A percentile compares a stretch with the other conserved stretches of the same genome.
Conservation (phyloP, 2,888 invertebrate species). For the Zygothrica quintamaculata region DNA sequence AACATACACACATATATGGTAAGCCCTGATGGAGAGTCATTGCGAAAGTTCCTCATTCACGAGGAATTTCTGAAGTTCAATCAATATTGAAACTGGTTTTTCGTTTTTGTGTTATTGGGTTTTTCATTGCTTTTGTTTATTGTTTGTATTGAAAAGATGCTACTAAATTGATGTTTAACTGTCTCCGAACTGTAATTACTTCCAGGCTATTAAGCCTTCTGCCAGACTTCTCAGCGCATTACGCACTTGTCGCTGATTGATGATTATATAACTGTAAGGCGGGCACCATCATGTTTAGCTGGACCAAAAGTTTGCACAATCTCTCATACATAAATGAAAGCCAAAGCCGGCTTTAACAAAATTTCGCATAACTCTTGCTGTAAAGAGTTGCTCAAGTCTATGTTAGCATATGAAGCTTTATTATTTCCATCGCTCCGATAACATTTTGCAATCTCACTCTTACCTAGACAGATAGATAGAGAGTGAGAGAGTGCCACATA, state of each 20-base stretch:
- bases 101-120: constrained; percentile 13
- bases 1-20: constrained; percentile 23
- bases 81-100: constrained; percentile 63
- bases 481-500: background rate
- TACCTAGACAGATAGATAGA: background rate
- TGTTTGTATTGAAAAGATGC: constrained; percentile 3
- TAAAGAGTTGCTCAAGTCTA: constrained; percentile 30
- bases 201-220: background rate
- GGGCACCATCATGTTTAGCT: constrained; percentile 28
- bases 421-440: constrained; percentile 8
- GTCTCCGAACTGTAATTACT: background rate
- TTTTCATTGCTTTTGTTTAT: constrained; percentile 29
- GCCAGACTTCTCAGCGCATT: constrained; percentile 24
- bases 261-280: constrained; percentile 43
- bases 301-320: constrained; percentile 55
- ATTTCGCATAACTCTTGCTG: constrained; percentile 57
- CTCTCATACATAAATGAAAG: constrained; percentile 36
- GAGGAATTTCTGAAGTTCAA: constrained; percentile 68
- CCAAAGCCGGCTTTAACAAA: constrained; percentile 43
- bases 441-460: constrained; percentile 32
- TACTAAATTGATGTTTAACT: background rate
- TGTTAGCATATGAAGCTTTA: constrained; percentile 26
- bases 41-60: constrained; percentile 57
- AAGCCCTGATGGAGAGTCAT: constrained; percentile 40
- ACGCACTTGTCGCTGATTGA: constrained; percentile 28